Base-by-base conservation (phyloP, 2,888 invertebrate genomes). In the Dicyrtoma fusca region DNA sequence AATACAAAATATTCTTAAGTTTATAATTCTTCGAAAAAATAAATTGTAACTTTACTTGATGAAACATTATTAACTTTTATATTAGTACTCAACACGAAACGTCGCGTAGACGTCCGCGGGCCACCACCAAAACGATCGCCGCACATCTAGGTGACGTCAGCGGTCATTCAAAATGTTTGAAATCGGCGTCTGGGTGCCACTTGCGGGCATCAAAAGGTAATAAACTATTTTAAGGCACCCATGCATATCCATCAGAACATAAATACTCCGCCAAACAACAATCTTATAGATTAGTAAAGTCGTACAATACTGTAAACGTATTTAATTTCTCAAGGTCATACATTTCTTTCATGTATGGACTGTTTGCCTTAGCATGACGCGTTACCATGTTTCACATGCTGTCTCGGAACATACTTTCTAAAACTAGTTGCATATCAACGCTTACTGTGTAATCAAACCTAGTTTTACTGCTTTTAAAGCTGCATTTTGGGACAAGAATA, bases 371-470 rank as follows among this genome's bases (percentile, higher is more conserved):
- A 14, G 75, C 73, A 55, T 74, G 65, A 21, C 81, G 53, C 19
- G 75, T n/a, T 11, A 53, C 66, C 26, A 74, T 73, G 11, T 21
- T 47, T 0, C 69, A 47, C 4, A 76, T 19, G 0, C 78, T 76
- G 0, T 77, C 77, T 11, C 73, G 55, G 10, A 75, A 47, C 17
- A 49, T 65, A 1, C 62, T 26, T 59, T 75, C 74, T 19, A 75
- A 44, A 21, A 79, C 77, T 5, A 77, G 42, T n/a, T 76, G 63
- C 77, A 75, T 76, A 47, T 80, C 77, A 10, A 74, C 71, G 69
- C 79, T 77, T n/a, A 74, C 75, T 10, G 81, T 57, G 14, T 80
- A 61, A 59, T 81, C 78, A 1, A 80, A 61, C 45, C 69, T 49
- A 17, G 75, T 73, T 23, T 64, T 63, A 0, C 74, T 73, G 61